Base-by-base conservation (phyloP, 2,113 vertebrate genomes). In the Scomber japonicus region DNA sequence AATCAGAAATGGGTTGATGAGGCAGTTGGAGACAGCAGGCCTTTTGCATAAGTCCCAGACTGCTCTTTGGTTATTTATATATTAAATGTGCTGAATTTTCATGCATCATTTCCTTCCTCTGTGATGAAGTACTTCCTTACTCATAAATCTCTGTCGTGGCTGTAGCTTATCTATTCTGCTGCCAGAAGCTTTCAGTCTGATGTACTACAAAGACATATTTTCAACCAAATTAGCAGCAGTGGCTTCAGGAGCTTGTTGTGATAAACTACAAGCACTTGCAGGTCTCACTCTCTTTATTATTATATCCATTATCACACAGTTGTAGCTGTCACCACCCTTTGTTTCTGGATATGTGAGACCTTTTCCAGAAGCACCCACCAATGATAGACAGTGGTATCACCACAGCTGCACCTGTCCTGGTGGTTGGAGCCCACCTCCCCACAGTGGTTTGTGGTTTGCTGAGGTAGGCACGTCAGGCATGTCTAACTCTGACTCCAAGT, bases 391-490 rank as follows among this genome's bases (percentile, higher is more conserved):
- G 59, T 72, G 81, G 80, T 71, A 78, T 87, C 82, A 83, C 44
- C 19, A 66, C 80, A 70, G 65, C 71, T 77, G 81, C 93, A 93
- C 92, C 93, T 94, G 91, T 93, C 82, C 78, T 31, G 74, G 71
- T 49, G 67, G 66, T 54, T 54, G 48, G 27, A 83, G 67, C 75
- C 82, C 67, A 88, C 55, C 67, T 30, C 79, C 78, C 83, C 74
- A 40, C 17, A 5, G 83, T 63, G 84, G 84, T 72, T 71, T 84
- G 80, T 71, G 81, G 79, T 87, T 78, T 90, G 90, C 92, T 91
- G 91, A 90, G 75, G 88, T 85, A 82, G 88, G 85, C 88, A 93
- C 45, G 85, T 87, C 59, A 84, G 79, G 91, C 91, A 93, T 88
- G 84, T 89, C 76, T 56, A 21, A 59, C 63, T 71, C 85, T 75